These are phyloP conservation scores for Pogonomyrmex californicus DNA, from an alignment of 1,140 invertebrate genomes.

Conservation along the genomic window DNA sequence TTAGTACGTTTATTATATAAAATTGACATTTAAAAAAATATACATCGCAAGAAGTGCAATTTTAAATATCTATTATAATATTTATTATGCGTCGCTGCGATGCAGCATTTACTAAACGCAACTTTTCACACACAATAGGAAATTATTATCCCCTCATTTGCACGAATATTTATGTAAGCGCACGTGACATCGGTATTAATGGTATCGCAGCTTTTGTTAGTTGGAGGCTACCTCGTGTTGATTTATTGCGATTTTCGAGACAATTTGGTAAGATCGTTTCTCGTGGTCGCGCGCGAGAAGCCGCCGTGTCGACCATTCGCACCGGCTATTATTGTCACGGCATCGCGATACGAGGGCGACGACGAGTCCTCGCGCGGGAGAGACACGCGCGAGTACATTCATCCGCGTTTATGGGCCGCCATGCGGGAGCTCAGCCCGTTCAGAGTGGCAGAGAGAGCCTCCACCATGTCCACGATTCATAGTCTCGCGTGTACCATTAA, in stretches of 20 bases:
- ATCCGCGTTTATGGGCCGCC: slow-evolving; percentile 76
- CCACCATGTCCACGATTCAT: slow-evolving; percentile 83
- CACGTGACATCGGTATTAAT: slow-evolving; percentile 28
- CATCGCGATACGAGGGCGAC: slow-evolving; percentile 67
- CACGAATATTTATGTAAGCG: slow-evolving; percentile 23
- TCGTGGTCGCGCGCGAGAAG: slow-evolving; percentile 25
- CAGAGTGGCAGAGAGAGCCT: slow-evolving; percentile 64
- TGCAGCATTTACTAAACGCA: not conserved
- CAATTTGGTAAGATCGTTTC: slow-evolving; percentile 50
- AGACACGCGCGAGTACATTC: slow-evolving; percentile 79
- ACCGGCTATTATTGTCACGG: slow-evolving; percentile 76
- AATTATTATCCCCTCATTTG: slow-evolving; percentile 26
- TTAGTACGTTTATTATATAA: not conserved
- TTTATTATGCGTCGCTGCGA: not conserved
- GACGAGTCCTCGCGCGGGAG: slow-evolving; percentile 54
- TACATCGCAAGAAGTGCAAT: not conserved
- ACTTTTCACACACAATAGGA: not conserved
- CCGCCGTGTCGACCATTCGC: slow-evolving; percentile 63
- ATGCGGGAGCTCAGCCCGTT: slow-evolving; percentile 74
- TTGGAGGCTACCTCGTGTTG: not conserved
- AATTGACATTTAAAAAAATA: not conserved
- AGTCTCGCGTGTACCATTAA: slow-evolving; percentile 84
- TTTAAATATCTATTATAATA: not conserved
- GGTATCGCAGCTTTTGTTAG: slow-evolving; percentile 20
- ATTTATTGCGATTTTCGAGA: slow-evolving; percentile 58